Percentiles rank a stretch among this genome's conserved stretches.
Conservation (phyloP, 1,140 invertebrate species). For the Sitobion miscanthi region DNA sequence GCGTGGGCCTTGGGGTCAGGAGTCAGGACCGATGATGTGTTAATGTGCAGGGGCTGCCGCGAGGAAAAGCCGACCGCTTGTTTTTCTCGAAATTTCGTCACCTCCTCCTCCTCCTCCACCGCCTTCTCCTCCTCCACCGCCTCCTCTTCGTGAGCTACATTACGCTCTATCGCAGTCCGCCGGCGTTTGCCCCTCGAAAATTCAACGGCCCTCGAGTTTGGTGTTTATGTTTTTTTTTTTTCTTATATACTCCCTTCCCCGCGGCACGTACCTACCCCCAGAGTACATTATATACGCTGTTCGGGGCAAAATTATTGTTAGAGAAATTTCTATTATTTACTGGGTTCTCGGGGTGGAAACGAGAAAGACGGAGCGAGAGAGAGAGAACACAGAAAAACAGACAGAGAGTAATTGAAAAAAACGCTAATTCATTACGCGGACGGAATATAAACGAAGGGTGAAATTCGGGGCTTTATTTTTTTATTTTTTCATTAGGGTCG, state of each 20-base stretch:
- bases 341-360: slow-evolving; percentile 33
- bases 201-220: slow-evolving; percentile 22
- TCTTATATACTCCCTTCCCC: neutral
- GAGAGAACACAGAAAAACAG: slow-evolving; percentile 5
- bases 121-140: neutral
- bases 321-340: slow-evolving; percentile 40
- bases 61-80: neutral
- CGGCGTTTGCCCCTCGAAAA: neutral
- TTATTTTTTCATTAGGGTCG: slow-evolving; percentile 23
- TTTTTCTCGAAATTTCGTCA: neutral
- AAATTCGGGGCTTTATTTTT: slow-evolving; percentile 30
- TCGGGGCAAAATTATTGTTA: slow-evolving; percentile 43
- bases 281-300: neutral
- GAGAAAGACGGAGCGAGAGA: neutral
- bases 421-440: slow-evolving; percentile 53
- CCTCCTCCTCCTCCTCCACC: neutral
- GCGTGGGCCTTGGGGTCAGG: neutral
- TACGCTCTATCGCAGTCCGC: neutral
- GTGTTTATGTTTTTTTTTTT: neutral
- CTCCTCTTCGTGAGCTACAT: neutral
- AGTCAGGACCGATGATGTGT: neutral
- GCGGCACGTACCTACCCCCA: neutral
- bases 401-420: slow-evolving; percentile 56
- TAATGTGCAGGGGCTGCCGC: neutral
- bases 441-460: slow-evolving; percentile 50